These are phyloP conservation scores for Brachyhypopomus occidentalis DNA, from an alignment of 2,113 vertebrate species.

Conservation along the genomic window DNA sequence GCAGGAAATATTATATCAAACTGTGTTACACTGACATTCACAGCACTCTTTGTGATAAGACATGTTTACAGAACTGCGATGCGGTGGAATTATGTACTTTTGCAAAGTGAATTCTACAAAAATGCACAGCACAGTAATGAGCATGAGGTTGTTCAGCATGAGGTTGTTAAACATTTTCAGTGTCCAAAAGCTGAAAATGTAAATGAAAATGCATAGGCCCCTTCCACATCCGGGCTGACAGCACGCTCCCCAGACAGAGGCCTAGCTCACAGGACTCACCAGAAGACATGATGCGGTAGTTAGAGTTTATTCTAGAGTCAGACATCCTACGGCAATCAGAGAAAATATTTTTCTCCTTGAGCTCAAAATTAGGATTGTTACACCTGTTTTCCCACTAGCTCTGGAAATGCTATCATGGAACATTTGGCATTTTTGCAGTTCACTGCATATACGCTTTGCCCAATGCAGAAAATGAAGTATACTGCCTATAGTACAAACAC, in stretches of 20 bases:
- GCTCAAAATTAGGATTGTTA: constrained; percentile 7
- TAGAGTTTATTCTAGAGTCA: constrained; percentile 27
- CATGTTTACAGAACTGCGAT: constrained; percentile 1
- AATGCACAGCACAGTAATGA: constrained; percentile 74
- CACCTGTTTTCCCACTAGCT: not conserved
- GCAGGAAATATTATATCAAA: constrained; percentile 8
- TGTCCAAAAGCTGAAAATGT: constrained; percentile 20
- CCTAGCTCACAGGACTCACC: constrained; percentile 4
- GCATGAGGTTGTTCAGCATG: not conserved
- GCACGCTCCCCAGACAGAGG: not conserved
- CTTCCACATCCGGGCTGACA: not conserved
- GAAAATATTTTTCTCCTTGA: constrained; percentile 9
- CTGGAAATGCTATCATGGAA: not conserved
- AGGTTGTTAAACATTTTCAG: not conserved
- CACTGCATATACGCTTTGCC: too few species aligned
- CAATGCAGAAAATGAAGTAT: too few species aligned
- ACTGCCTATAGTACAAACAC: too few species aligned
- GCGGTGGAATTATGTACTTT: constrained; percentile 26
- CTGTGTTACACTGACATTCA: not conserved
- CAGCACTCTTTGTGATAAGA: constrained; percentile 31
- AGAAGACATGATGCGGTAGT: constrained; percentile 33
- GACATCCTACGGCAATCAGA: constrained; percentile 6
- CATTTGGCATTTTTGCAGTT: too few species aligned
- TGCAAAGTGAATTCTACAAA: constrained; percentile 43
- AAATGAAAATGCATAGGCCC: not conserved